Percentiles rank a stretch among this genome's conserved stretches.
Evolutionary conservation across 2,113 vertebrate genomes (phyloP).

Genomic region (Camelus bactrianus): DNA sequence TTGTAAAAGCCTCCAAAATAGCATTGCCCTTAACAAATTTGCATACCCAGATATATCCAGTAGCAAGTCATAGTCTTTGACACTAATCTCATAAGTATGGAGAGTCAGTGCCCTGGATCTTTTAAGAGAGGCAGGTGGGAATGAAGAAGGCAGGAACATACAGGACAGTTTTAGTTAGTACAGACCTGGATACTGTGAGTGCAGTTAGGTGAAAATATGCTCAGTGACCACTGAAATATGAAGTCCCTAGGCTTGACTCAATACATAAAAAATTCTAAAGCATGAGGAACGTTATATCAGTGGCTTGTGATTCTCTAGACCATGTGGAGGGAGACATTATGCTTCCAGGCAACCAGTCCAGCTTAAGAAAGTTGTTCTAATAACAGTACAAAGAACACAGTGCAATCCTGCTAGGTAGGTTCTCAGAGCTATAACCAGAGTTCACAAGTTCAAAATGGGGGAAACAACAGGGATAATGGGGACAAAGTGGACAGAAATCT

Average conservation of each 20-base stretch:
- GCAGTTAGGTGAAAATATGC: fast-evolving
- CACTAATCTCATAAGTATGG: neutral
- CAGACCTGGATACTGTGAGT: neutral
- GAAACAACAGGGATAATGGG: neutral
- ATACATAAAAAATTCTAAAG: neutral
- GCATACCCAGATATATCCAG: neutral
- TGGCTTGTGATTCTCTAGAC: neutral
- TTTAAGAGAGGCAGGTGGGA: neutral
- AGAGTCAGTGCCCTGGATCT: neutral
- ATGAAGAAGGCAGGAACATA: neutral
- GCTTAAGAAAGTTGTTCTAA: neutral
- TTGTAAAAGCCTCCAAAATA: neutral
- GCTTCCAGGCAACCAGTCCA: neutral
- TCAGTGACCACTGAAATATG: neutral
- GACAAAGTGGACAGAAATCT: neutral
- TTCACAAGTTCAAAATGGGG: neutral
- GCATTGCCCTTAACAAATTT: neutral
- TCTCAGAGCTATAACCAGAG: neutral
- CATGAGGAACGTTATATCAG: neutral
- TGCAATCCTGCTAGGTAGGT: neutral
- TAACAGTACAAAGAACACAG: neutral
- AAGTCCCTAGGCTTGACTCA: neutral
- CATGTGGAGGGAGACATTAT: neutral
- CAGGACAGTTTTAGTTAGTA: neutral
- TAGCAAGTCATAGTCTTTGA: neutral